Conservation (phyloP, 2,113 vertebrate genomes). For the Mixornis gularis region DNA sequence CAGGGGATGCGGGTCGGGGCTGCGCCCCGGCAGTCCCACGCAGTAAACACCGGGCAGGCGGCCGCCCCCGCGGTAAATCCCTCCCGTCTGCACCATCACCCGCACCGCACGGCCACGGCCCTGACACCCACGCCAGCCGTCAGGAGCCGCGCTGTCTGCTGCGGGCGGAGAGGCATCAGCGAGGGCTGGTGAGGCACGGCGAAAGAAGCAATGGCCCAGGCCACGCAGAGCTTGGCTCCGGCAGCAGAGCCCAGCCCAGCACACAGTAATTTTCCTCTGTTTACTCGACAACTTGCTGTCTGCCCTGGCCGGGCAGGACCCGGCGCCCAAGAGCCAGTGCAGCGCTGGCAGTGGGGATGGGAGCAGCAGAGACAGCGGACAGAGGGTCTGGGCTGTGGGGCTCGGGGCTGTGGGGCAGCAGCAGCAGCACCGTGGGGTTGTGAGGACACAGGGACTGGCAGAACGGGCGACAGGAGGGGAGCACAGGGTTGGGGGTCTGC, state of each 20-base stretch:
- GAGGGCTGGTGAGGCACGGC: accelerated
- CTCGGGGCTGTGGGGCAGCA: accelerated
- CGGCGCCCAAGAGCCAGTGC: accelerated
- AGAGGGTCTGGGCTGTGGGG: neutral
- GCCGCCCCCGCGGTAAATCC: neutral
- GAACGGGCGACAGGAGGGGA: accelerated
- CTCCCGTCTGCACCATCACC: neutral
- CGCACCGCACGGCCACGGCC: accelerated
- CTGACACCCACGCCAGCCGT: accelerated
- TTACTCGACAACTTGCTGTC: neutral
- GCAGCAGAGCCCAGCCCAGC: neutral
- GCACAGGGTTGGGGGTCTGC: neutral
- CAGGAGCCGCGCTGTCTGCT: neutral
- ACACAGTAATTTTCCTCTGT: constrained; percentile 26
- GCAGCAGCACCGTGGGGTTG: accelerated
- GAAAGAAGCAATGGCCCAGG: neutral
- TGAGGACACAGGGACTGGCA: accelerated
- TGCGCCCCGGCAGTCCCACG: accelerated
- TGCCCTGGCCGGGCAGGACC: neutral
- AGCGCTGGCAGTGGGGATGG: accelerated
- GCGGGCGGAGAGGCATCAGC: accelerated
- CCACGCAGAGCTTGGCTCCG: neutral
- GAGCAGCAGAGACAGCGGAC: neutral
- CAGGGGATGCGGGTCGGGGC: neutral
- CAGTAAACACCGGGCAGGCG: accelerated